Evolutionary conservation across 2,888 invertebrate genomes (phyloP), one percentile per base, ranked within the genome.

Genomic region (Julus scandinavius): DNA sequence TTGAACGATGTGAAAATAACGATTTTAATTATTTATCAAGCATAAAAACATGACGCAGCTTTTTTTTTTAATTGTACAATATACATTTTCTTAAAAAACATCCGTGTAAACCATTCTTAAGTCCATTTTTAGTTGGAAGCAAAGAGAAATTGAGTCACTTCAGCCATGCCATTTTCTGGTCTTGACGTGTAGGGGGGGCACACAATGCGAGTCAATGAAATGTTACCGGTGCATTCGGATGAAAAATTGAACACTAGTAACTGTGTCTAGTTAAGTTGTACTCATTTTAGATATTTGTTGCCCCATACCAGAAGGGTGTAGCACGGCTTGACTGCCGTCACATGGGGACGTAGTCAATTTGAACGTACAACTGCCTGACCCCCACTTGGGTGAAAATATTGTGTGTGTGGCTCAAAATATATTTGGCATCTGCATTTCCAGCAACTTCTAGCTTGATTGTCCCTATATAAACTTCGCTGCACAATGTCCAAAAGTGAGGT

Each of bases 401-500:
- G 91, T 98, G 97, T 41, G 98, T 96, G 91, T 98, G 97, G 90
- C 96, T 96, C 41, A 97, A 95, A 86, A 99, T 96, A 92, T 98
- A 98, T 91, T 97, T 95, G 0, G 97, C 95, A 93, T 99, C 99
- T 13, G 98, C 97, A 91, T 96, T 96, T 91, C 95, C 95, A 0
- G 97, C 96, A n/a, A 99, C 98, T 93, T 99, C 99, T 88, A 99
- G 93, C 93, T 99, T 99, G 88, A 99, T 93, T 90, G 97, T 97
- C 90, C 99, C 99, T 1, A 98, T 96, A 92, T 96, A 98, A 89
- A 96, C 95, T 91, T 98, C 97, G 92, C 97, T 98, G 92, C 98
- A 98, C 89, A 99, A 94, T 17, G 99, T 99, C 99, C 99, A 99
- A 93, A 99, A 99, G 92, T 99, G 99, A 3, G 98, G 98, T 91